Base-by-base conservation (phyloP, 2,888 invertebrate species). In the Phalera bucephala region DNA sequence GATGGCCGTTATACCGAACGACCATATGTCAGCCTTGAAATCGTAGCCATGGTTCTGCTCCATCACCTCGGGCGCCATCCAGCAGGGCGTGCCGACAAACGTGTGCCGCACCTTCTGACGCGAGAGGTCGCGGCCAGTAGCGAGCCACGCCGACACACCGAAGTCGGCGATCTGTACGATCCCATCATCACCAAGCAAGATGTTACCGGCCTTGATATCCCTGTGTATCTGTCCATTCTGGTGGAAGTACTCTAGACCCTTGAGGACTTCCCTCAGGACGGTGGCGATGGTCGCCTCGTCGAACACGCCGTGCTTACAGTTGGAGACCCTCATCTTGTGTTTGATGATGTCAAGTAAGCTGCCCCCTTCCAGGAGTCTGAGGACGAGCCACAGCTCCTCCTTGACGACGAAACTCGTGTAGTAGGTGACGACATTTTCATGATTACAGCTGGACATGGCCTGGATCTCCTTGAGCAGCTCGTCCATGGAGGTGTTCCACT, bases 41-140 rank as follows among this genome's bases (percentile, higher is more conserved):
- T 99, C 99, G 79, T 99, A 99, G 3, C 99, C 99, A 78, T 98
- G 97, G 83, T 97, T 97, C 92, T 95, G 98, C 82, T 98, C 98
- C 99, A 99, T 99, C 50, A 99, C 99, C 90, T 99, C 99, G 4
- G 99, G 99, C 8, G 99, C 99, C 99, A 99, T 99, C 99, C 99
- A 99, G 80, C 99, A 99, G 0, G 99, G 99, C 7, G 99, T 99
- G 31, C 99, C 99, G 3, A 99, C 99, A 87, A 99, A 99, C 0
- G 99, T 99, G 83, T 99, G 99, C 9, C 99, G 92, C 33, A 98
- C 97, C 85, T 98, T 97, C 81, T 99, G 98, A 17, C 99, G 92
- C 26, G 97, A 97, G 44, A 98, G 89, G 82, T 99, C 99, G 27
- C 99, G 93, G 0, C 99, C 99, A 0, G 98, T 98, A 8, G 99